Base-by-base conservation (phyloP, 2,113 vertebrate genomes). In the Phainopepla nitens region DNA sequence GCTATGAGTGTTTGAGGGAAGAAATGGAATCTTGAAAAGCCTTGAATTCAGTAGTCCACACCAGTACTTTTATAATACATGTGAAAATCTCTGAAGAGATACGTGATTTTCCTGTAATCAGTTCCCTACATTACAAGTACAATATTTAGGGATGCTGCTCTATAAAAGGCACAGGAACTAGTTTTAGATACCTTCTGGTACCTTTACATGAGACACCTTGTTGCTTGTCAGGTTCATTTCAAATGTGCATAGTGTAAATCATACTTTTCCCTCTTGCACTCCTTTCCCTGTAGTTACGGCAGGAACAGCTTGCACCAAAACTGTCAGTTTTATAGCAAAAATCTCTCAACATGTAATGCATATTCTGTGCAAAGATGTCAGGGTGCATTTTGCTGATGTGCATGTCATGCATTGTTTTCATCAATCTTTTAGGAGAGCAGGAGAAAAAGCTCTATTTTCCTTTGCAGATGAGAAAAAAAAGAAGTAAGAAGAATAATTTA, bases 251-350 rank as follows among this genome's bases (percentile, higher is more conserved):
- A 51, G 64, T 62, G 49, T 79, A 88, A 94, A 77, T 81, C 90
- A 91, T 82, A 94, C 75, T 83, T 90, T 83, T 90, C 60, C 79
- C 57, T 94, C 97, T 97, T 93, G 81, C 96, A 91, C 91, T 90
- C 88, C 92, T 87, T 92, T 97, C 94, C 96, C 93, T 93, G 58
- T 68, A 97, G 96, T 97, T 96, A 96, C 75, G 66, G 91, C 87
- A 97, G 95, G 96, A 98, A 97, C 94, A 98, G 92, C 81, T 97
- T 97, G 97, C 91, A 97, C 98, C 95, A 97, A 98, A 98, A 98
- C 97, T 98, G 97, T 97, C 97, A 98, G 94, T 85, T 98, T 97
- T 97, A 94, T 70, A 97, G 93, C 88, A 96, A 98, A 98, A 98
- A 96, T 91, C 95, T 94, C 94, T 97, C 97, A 97, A 96, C 81